A percentile compares a stretch with the other conserved stretches of the same genome.
These are phyloP conservation scores for Ditylenchus dipsaci DNA, from an alignment of 1,140 invertebrate genomes.

Conservation along the genomic window DNA sequence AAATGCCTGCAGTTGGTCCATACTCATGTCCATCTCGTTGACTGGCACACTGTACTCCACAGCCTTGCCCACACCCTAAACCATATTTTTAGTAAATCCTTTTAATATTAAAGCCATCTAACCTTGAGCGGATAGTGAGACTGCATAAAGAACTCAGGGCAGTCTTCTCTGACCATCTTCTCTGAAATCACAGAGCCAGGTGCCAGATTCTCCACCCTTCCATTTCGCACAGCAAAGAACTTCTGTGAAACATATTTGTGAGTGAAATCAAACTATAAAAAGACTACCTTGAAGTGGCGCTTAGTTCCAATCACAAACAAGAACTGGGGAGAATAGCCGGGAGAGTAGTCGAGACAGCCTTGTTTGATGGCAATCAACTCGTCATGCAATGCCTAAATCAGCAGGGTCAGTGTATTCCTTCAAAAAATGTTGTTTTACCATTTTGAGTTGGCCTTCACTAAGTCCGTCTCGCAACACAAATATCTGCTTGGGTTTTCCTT, in stretches of 20 bases:
- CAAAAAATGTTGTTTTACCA: too few species aligned
- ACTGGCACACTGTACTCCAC: slow-evolving; percentile 10
- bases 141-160: too few species aligned
- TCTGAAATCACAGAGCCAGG: too few species aligned
- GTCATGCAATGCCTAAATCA: slow-evolving; percentile 2
- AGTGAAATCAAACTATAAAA: too few species aligned
- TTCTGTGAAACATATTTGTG: too few species aligned
- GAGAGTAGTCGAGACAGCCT: slow-evolving; percentile 4
- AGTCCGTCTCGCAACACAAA: too few species aligned
- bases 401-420: too few species aligned
- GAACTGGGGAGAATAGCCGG: slow-evolving; percentile 7
- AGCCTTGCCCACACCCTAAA: slow-evolving; percentile 13
- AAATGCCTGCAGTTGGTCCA: background rate
- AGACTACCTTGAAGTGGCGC: slow-evolving; percentile 20
- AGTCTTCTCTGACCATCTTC: too few species aligned
- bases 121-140: slow-evolving; percentile 16
- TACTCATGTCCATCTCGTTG: background rate
- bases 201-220: too few species aligned
- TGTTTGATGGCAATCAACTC: slow-evolving; percentile 22
- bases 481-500: too few species aligned
- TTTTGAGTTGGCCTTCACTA: too few species aligned
- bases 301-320: slow-evolving; percentile 30
- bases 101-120: background rate
- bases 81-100: background rate
- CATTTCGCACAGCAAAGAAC: background rate